Base-by-base conservation (phyloP, 1,140 invertebrate genomes). In the Temnothorax longispinosus region DNA sequence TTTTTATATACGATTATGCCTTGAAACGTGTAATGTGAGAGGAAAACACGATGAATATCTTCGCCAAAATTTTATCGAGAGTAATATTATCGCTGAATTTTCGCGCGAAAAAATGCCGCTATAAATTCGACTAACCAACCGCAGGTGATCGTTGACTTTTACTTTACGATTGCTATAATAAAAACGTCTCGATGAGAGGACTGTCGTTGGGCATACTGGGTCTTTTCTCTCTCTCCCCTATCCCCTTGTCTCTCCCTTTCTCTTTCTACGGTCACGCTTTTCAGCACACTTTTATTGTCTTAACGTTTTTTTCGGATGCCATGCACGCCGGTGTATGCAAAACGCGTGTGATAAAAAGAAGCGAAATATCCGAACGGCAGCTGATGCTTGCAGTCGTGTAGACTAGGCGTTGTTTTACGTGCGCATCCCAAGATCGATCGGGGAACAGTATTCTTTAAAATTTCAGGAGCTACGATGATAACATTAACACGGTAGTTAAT, bases 111-210 rank as follows among this genome's bases (percentile, higher is more conserved):
- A 80, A 74, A 62, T 71, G 3, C 41, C 35, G 85, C 32, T 27
- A 41, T 90, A 90, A 90, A 90, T 90, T 90, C 62, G 86, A n/a
- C 58, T 60, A 44, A 87, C 47, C 80, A 69, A 47, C 47, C 76
- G 65, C 72, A 62, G 88, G 69, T 87, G 88, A 90, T 84, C 80
- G 89, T 32, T 67, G 75, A 85, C 60, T 65, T 82, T 82, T 81
- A 65, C 41, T 90, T 90, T 90, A 90, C 88, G 89, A 88, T 90
- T 85, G 89, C 80, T 13, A 38, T 90, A 88, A 90, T 88, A 90
- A 90, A 90, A 90, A 82, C 41, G 75, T 90, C 80, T 74, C 80
- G 50, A 21, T 21, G 21, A 47, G 32, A 44, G 60, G 32, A 74
- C 35, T 56, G 56, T 88, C 41, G 18, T 69, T 81, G 52, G 44